phyloP scores from a whole-genome alignment of 2,888 invertebrate genomes.

The Pristionchus mayeri region DNA sequence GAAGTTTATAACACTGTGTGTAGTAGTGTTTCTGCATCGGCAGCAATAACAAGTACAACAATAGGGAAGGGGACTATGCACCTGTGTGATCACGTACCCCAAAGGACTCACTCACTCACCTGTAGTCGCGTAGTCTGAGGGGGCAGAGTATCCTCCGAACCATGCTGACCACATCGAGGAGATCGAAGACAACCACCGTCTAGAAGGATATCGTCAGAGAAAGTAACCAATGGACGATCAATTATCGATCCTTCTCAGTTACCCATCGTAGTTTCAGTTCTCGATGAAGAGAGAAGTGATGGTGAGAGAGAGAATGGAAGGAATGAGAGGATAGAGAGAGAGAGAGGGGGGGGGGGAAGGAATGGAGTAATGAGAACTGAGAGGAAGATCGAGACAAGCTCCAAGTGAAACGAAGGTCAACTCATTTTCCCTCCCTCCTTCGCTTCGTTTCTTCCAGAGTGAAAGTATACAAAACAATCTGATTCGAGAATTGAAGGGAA shows the following conservation, averaged over 20 bases:
- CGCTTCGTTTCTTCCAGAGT: constrained; percentile 11
- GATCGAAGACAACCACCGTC: neutral
- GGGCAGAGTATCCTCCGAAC: constrained; percentile 65
- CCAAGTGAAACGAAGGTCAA: constrained; percentile 25
- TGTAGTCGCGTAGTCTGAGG: constrained; percentile 62
- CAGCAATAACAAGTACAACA: constrained; percentile 54
- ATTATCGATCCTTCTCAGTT: constrained; percentile 15
- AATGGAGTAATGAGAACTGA: constrained; percentile 11
- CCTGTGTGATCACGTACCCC: too few relatives aligned
- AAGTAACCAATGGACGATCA: constrained; percentile 9
- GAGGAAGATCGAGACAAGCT: constrained; percentile 45
- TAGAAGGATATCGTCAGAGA: neutral
- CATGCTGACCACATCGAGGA: constrained; percentile 55
- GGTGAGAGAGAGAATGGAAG: too few relatives aligned
- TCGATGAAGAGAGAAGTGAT: neutral
- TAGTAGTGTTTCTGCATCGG: neutral
- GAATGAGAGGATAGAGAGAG: neutral
- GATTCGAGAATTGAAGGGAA: neutral
- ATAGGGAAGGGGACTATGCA: constrained; percentile 50
- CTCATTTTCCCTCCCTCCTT: constrained; percentile 2
- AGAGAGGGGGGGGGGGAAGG: constrained; percentile 2
- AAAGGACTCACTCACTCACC: constrained; percentile 52
- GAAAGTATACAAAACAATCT: constrained; percentile 9
- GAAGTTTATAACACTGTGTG: neutral
- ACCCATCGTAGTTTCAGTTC: neutral